phyloP scores from a whole-genome alignment of 2,113 vertebrate genomes.

The Eidolon helvum region DNA sequence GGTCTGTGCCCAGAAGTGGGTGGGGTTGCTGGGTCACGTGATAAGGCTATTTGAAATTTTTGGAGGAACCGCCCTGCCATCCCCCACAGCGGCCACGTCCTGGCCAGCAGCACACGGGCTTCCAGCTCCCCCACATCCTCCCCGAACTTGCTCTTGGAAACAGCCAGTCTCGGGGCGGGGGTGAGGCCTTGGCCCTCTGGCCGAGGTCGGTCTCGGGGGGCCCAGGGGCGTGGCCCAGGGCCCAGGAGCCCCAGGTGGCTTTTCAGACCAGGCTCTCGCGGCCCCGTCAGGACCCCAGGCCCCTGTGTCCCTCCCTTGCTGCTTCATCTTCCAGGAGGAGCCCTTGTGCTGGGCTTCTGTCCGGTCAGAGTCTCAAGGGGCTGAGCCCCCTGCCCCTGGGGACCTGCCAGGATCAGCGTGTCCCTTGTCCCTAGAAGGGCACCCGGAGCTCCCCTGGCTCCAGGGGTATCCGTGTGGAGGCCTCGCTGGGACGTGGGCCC shows the following conservation, averaged over 20 bases:
- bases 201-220: background rate
- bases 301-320: accelerated
- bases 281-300: background rate
- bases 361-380: background rate
- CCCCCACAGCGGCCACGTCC: background rate
- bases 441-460: too few species aligned
- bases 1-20: background rate
- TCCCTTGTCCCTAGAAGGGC: background rate
- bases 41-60: accelerated
- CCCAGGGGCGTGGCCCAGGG: accelerated
- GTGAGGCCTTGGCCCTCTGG: background rate
- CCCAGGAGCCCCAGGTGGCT: background rate
- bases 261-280: background rate
- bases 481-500: accelerated
- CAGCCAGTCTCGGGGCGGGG: background rate
- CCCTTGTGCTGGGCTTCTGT: background rate
- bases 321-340: too few species aligned
- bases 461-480: background rate
- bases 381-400: background rate
- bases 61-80: background rate
- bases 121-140: accelerated
- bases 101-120: accelerated
- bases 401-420: accelerated
- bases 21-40: accelerated
- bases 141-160: accelerated